A percentile compares a stretch with the other conserved stretches of the same genome.
Conservation (phyloP, 2,797 vertebrate species). For the Anabacerthia variegaticeps region DNA sequence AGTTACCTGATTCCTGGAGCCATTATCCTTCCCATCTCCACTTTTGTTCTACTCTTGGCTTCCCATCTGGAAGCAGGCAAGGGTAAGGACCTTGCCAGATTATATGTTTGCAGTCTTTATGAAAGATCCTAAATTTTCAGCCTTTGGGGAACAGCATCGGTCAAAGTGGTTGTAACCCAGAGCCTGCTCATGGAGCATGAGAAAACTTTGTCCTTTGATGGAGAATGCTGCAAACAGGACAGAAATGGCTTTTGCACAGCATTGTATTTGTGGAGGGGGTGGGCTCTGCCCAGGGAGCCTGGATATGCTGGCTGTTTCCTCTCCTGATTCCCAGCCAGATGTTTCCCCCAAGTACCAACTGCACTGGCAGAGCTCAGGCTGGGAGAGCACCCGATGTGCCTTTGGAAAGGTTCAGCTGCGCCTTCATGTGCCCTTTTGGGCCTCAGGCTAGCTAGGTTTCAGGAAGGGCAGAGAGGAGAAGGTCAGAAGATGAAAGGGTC, state of each 20-base stretch:
- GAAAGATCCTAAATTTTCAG: background rate
- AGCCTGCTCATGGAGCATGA: background rate
- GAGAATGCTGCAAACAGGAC: background rate
- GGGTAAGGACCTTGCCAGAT: background rate
- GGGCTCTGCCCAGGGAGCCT: background rate
- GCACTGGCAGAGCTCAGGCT: background rate
- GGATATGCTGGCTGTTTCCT: background rate
- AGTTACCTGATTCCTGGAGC: background rate
- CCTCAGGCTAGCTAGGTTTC: background rate
- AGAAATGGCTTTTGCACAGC: background rate
- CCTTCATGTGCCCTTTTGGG: background rate
- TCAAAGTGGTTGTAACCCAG: background rate
- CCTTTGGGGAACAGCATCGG: background rate
- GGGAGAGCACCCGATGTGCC: background rate
- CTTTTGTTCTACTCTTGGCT: background rate
- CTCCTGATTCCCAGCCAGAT: background rate
- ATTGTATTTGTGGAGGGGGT: background rate
- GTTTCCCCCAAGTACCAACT: background rate
- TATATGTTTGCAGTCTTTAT: background rate
- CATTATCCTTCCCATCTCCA: background rate
- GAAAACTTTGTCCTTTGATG: background rate
- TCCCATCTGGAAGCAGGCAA: background rate
- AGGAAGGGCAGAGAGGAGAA: conserved; percentile 33
- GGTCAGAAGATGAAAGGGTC: conserved; percentile 49
- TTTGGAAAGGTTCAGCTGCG: background rate